Evolutionary conservation across 2,888 invertebrate species (phyloP), one percentile per base, ranked within the genome.

Genomic region (Tenthredo scrophulariae): DNA sequence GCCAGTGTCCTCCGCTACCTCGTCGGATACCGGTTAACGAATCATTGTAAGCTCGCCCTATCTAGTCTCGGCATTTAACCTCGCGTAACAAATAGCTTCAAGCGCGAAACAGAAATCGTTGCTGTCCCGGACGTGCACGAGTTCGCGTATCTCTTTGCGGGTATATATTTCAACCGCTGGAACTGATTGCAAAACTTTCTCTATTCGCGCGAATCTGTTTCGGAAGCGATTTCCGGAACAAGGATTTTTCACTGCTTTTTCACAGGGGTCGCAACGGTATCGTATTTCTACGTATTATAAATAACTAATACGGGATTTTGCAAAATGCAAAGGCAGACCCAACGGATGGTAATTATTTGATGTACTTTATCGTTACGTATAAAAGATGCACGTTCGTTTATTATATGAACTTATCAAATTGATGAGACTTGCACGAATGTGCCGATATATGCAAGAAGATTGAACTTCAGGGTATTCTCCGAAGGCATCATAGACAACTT

Each of bases 141-240:
- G 22, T 37, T 10, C 26, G 13, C 40, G 40, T 74, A 74, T 22
- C 9, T 46, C 62, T 62, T 62, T 62, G 4, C 62, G 22, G 26
- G 62, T 62, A 62, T 62, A 62, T 15, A 54, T 80, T 80, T 80
- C 80, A 80, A 80, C 80, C 80, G 40, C 80, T 80, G 80, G 40
- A 58, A 80, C 80, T 80, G 80, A 80, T 80, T 80, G 62, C 58
- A 62, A 80, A 62, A 80, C 80, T 80, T 58, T 62, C n/a, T 13
- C 80, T 10, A 62, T 62, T 62, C 80, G 22, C 37, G 18, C 5
- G 54, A 77, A 29, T 50, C 77, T 77, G 54, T 33, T 77, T 54
- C 77, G n/a, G 43, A 74, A 74, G 43, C 77, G 77, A 50, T 54
- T 75, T 22, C 75, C 46, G 18, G 46, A 75, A 46, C 43, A n/a